phyloP scores from a whole-genome alignment of 2,113 vertebrate genomes.

The Phalacrocorax pelagicus region DNA sequence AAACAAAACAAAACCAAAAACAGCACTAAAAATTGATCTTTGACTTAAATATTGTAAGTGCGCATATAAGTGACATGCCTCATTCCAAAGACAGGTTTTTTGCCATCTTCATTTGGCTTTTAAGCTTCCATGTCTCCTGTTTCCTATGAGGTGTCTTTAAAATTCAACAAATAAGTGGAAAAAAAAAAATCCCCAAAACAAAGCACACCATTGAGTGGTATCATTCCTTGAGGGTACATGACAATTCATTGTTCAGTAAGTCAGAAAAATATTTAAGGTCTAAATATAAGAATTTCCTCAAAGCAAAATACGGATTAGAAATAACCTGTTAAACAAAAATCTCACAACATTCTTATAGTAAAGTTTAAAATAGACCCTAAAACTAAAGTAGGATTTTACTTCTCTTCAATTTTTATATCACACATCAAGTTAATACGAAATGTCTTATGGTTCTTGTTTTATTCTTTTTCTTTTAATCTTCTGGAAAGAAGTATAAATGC shows the following conservation, averaged over 20 bases:
- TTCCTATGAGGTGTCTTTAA: neutral
- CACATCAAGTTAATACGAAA: neutral
- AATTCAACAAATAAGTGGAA: neutral
- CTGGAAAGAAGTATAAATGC: neutral
- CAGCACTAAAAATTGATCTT: neutral
- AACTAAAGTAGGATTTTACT: neutral
- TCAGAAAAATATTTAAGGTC: neutral
- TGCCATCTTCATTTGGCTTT: neutral
- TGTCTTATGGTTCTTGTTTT: neutral
- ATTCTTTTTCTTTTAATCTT: neutral
- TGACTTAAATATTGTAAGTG: neutral
- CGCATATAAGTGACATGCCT: neutral
- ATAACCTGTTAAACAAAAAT: neutral
- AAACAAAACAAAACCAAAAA: too few species aligned
- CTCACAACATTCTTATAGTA: neutral
- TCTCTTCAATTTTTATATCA: neutral
- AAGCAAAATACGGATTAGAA: neutral
- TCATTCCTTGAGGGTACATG: neutral
- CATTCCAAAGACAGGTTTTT: neutral
- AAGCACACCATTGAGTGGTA: neutral
- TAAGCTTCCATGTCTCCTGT: neutral
- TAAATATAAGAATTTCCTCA: neutral
- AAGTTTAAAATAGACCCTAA: neutral
- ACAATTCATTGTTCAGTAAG: neutral
- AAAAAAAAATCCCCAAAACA: neutral